A percentile compares a stretch with the other conserved stretches of the same genome.
Conservation (phyloP, 2,113 vertebrate species). For the Dromiciops gliroides region DNA sequence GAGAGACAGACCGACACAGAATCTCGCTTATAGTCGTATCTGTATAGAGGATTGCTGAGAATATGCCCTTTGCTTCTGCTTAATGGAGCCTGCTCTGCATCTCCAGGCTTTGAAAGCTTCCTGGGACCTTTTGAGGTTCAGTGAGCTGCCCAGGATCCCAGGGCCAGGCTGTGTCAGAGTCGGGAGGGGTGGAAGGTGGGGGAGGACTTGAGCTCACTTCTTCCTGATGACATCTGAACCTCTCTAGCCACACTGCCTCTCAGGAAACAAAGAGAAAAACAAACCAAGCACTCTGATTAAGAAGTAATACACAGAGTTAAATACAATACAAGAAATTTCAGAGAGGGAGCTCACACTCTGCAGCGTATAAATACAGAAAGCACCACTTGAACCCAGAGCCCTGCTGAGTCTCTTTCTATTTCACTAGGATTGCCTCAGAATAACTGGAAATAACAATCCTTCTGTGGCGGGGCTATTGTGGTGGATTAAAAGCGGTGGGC, state of each 20-base stretch:
- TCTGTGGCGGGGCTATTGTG: not conserved
- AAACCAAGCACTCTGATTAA: not conserved
- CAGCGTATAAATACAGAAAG: not conserved
- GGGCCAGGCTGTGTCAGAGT: too few species aligned
- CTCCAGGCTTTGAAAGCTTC: too few species aligned
- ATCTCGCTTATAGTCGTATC: too few species aligned
- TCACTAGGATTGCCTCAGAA: not conserved
- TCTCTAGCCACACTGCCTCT: not conserved
- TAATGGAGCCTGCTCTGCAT: too few species aligned
- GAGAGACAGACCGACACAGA: too few species aligned
- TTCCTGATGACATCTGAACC: not conserved
- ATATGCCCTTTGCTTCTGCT: too few species aligned
- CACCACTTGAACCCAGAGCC: not conserved
- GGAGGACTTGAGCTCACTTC: too few species aligned
- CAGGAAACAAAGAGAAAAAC: not conserved
- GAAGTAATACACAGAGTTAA: not conserved
- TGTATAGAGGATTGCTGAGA: too few species aligned
- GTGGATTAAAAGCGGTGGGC: not conserved
- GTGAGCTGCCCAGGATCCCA: too few species aligned
- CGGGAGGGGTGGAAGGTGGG: too few species aligned
- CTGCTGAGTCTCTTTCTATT: not conserved
- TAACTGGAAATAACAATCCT: not conserved
- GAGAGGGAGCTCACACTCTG: not conserved
- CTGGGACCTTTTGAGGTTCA: too few species aligned
- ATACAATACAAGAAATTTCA: not conserved